Conservation (phyloP, 2,113 vertebrate genomes). For the Mastomys coucha region DNA sequence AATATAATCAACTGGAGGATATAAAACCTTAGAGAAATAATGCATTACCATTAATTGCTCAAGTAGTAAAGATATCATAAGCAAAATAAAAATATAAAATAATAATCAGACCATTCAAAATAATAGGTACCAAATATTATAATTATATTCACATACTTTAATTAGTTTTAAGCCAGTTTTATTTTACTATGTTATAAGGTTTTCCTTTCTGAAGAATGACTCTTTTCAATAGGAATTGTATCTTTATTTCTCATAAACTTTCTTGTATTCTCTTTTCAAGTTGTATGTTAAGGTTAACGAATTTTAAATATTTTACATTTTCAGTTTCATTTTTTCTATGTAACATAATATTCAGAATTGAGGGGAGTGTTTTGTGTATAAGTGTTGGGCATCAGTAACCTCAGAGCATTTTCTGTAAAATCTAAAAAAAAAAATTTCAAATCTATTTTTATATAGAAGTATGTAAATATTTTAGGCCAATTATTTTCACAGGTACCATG, state of each 20-base stretch:
- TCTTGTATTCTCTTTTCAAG: not conserved
- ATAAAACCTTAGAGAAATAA: slow-evolving; percentile 1
- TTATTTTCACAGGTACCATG: slow-evolving; percentile 32
- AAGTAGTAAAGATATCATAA: slow-evolving; percentile 34
- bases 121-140: not conserved
- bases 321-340: slow-evolving; percentile 31
- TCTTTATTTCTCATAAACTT: slow-evolving; percentile 15
- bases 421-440: slow-evolving; percentile 19
- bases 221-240: not conserved
- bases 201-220: slow-evolving; percentile 4
- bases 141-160: slow-evolving; percentile 26
- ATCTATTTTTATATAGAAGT: slow-evolving; percentile 53
- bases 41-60: not conserved
- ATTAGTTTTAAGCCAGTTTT: not conserved
- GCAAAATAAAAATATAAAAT: slow-evolving; percentile 4
- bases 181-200: not conserved
- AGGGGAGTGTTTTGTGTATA: slow-evolving; percentile 16
- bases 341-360: not conserved
- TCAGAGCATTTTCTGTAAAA: not conserved
- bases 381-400: not conserved
- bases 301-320: slow-evolving; percentile 50
- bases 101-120: slow-evolving; percentile 32
- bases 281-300: slow-evolving; percentile 41
- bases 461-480: slow-evolving; percentile 50
- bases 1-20: not conserved